A percentile compares a stretch with the other conserved stretches of the same genome.
phyloP scores from a whole-genome alignment of 2,888 invertebrate genomes.

The Pinctada fucata region DNA sequence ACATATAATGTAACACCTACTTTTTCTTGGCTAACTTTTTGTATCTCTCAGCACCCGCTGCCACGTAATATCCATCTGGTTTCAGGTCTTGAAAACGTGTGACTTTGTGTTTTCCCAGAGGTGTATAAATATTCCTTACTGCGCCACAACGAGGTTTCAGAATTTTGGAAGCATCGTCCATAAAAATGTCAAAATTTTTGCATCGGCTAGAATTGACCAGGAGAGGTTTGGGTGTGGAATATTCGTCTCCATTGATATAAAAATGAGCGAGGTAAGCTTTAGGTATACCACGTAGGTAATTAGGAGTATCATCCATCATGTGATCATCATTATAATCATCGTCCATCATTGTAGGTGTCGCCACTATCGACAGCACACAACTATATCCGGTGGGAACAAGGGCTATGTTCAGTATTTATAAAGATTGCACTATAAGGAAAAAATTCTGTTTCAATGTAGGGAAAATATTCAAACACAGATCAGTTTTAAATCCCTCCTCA shows the following conservation, averaged over 20 bases:
- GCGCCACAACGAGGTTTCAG: slow-evolving; percentile 34
- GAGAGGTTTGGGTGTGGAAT: slow-evolving; percentile 11
- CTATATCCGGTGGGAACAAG: too few species aligned
- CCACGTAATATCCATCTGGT: slow-evolving; percentile 28
- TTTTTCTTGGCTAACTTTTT: background rate
- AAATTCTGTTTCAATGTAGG: too few species aligned
- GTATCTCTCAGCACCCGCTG: slow-evolving; percentile 19
- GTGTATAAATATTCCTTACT: slow-evolving; percentile 28
- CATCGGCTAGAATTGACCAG: slow-evolving; percentile 30
- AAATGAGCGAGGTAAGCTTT: slow-evolving; percentile 23
- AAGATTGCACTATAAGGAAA: too few species aligned
- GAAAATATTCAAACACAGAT: too few species aligned
- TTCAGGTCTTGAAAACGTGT: slow-evolving; percentile 17
- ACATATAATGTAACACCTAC: too few species aligned
- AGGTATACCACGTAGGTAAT: slow-evolving; percentile 14
- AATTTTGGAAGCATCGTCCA: slow-evolving; percentile 23
- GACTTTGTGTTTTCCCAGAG: slow-evolving; percentile 23
- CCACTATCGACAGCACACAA: background rate
- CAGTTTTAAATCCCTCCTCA: background rate
- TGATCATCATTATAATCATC: background rate
- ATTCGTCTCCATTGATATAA: slow-evolving; percentile 22
- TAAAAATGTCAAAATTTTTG: slow-evolving; percentile 26
- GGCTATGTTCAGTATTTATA: too few species aligned
- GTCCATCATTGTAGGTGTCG: background rate
- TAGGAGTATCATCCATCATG: slow-evolving; percentile 3